Evolutionary conservation across 2,797 vertebrate genomes (phyloP).

Genomic region (Macrochelys suwanniensis): DNA sequence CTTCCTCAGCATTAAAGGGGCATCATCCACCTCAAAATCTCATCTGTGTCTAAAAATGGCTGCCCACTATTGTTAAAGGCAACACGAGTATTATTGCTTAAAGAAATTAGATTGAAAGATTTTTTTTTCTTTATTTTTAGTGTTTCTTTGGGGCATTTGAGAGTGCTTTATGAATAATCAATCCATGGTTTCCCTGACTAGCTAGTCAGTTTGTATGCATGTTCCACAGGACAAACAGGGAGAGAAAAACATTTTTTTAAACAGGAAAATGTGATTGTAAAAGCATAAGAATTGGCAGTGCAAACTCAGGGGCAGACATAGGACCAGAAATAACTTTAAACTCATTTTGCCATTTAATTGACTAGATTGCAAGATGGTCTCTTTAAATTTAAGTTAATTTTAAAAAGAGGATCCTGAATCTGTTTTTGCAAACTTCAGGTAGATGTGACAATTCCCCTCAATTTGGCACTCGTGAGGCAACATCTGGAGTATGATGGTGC

Average conservation of each 20-base stretch:
- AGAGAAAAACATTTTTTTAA: neutral
- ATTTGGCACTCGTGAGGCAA: no score
- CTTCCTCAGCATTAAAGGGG: conserved; percentile 54
- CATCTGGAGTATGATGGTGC: no score
- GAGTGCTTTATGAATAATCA: neutral
- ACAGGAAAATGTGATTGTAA: neutral
- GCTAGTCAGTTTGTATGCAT: neutral
- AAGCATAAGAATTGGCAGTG: neutral
- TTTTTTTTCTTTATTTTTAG: neutral
- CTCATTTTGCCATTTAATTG: neutral
- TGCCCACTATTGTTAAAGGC: neutral
- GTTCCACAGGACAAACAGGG: neutral
- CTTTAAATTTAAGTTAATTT: neutral
- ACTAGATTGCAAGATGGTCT: neutral
- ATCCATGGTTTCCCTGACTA: neutral
- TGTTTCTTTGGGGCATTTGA: neutral
- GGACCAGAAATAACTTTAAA: neutral
- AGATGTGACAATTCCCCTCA: neutral
- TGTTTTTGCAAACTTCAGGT: neutral
- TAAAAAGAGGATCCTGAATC: neutral
- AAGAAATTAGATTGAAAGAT: conserved; percentile 28
- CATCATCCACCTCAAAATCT: neutral
- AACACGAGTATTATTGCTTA: conserved; percentile 50
- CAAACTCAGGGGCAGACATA: neutral
- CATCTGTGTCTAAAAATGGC: neutral